phyloP scores from a whole-genome alignment of 2,888 invertebrate species.

The Pterostichus madidus region DNA sequence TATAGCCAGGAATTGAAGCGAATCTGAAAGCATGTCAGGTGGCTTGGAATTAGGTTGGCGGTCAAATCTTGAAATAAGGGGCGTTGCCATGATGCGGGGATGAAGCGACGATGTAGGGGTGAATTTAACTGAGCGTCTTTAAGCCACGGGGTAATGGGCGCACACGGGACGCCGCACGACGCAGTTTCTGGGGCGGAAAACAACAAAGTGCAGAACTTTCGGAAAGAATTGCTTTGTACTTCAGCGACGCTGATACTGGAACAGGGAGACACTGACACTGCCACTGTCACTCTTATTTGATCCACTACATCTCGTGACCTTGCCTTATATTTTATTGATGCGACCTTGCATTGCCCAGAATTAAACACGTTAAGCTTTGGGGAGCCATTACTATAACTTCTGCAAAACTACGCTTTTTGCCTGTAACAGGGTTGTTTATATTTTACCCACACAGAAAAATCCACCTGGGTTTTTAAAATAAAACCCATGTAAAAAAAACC shows the following conservation, averaged over 20 bases:
- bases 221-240: slow-evolving; percentile 65
- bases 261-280: no score
- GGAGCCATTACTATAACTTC: neutral
- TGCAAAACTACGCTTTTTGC: neutral
- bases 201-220: slow-evolving; percentile 65
- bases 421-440: no score
- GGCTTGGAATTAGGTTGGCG: slow-evolving; percentile 51
- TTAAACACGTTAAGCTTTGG: neutral
- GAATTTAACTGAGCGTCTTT: slow-evolving; percentile 63
- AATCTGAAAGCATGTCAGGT: slow-evolving; percentile 49
- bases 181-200: slow-evolving; percentile 65
- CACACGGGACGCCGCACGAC: slow-evolving; percentile 19
- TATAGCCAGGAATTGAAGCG: slow-evolving; percentile 2
- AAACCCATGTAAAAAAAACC: no score
- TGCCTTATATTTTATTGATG: neutral
- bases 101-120: neutral
- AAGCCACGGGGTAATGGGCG: slow-evolving; percentile 41
- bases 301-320: slow-evolving; percentile 21
- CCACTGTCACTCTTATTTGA: slow-evolving; percentile 45
- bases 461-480: no score
- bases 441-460: no score
- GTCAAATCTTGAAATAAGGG: slow-evolving; percentile 43
- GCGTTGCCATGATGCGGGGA: slow-evolving; percentile 35
- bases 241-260: slow-evolving; percentile 31
- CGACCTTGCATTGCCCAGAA: slow-evolving; percentile 8